Evolutionary conservation across 2,113 vertebrate species (phyloP).

Genomic region (Tympanuchus pallidicinctus): DNA sequence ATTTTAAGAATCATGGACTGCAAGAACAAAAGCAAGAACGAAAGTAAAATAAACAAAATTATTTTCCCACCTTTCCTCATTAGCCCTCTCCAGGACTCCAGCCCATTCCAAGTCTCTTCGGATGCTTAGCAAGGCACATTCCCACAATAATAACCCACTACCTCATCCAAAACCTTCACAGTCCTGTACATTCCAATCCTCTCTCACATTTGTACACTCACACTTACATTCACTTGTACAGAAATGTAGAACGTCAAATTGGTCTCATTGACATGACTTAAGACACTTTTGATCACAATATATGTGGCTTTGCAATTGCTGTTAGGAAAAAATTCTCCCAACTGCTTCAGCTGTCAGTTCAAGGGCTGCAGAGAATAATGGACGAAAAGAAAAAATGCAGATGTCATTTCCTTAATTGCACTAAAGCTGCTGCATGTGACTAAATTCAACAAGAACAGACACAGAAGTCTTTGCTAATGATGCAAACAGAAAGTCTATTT

Average conservation of each 20-base stretch:
- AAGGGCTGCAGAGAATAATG: neutral
- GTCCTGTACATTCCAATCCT: neutral
- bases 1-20: neutral
- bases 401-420: neutral
- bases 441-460: neutral
- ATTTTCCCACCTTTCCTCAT: neutral
- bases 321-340: neutral
- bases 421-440: neutral
- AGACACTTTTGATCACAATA: neutral
- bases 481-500: neutral
- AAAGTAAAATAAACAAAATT: neutral
- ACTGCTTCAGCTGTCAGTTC: neutral
- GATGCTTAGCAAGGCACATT: accelerated
- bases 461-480: neutral
- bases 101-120: neutral
- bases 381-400: neutral
- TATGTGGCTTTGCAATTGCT: neutral
- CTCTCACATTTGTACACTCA: neutral
- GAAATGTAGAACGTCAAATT: neutral
- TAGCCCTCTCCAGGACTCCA: neutral
- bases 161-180: neutral
- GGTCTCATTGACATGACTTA: neutral
- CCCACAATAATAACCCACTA: accelerated
- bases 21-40: neutral
- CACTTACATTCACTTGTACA: neutral